Evolutionary conservation across 2,888 invertebrate species (phyloP).

Genomic region (Polymixis lichenea): DNA sequence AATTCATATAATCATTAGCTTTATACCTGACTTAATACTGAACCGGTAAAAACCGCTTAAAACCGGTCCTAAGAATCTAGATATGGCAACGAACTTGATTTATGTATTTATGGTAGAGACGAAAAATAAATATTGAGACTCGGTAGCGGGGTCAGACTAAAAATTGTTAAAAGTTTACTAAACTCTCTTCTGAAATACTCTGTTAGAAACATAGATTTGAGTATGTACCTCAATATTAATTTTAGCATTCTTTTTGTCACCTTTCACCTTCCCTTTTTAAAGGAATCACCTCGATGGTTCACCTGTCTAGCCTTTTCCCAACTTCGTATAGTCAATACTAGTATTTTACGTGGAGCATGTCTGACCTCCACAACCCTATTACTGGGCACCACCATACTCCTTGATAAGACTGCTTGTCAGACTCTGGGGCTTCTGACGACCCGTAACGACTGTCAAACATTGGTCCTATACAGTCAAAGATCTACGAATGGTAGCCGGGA

Average conservation of each 20-base stretch:
- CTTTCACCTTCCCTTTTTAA: not conserved
- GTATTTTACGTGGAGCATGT: not conserved
- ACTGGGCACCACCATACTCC: not conserved
- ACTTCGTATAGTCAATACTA: not conserved
- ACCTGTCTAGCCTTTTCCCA: not conserved
- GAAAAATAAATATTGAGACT: slow-evolving; percentile 36
- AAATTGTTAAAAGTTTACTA: slow-evolving; percentile 2
- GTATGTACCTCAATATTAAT: not conserved
- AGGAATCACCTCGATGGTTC: not conserved
- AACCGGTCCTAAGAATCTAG: slow-evolving; percentile 35
- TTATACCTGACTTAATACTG: not conserved
- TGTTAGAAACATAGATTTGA: not conserved
- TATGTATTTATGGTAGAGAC: slow-evolving; percentile 18
- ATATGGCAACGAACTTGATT: slow-evolving; percentile 29
- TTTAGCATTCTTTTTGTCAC: fast-evolving
- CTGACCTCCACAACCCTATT: not conserved
- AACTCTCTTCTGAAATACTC: not conserved
- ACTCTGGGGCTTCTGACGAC: not conserved
- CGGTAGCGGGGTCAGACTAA: slow-evolving; percentile 13
- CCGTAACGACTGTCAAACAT: not conserved
- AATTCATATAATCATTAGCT: not conserved
- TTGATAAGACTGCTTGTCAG: not conserved
- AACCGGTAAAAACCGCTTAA: slow-evolving; percentile 20
- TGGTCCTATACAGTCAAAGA: no score
- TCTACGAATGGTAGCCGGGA: not conserved